These are phyloP conservation scores for Acridotheres tristis DNA, from an alignment of 2,797 vertebrate genomes.

Conservation along the genomic window DNA sequence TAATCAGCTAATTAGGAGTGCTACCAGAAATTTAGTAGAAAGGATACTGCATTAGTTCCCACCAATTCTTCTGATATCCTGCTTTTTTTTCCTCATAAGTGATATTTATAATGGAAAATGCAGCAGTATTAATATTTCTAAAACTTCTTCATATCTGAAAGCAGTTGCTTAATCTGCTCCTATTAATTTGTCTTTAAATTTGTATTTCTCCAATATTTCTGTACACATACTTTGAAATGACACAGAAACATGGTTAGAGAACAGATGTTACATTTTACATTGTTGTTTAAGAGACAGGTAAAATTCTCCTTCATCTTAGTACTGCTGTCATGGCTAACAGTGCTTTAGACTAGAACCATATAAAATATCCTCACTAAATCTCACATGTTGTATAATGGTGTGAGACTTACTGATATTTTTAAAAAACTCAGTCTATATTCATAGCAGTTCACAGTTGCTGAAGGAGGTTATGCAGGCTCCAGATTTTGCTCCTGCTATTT, in stretches of 20 bases:
- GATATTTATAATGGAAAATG: constrained; percentile 34
- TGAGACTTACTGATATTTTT: background rate
- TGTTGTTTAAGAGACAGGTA: background rate
- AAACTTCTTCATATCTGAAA: constrained; percentile 5
- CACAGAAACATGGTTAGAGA: background rate
- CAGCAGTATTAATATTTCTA: background rate
- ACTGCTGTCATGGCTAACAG: background rate
- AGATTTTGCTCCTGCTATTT: background rate
- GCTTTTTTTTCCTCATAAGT: constrained; percentile 15
- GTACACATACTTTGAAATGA: background rate
- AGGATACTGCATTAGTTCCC: background rate
- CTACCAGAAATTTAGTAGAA: background rate
- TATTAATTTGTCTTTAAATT: constrained; percentile 53
- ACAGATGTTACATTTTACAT: background rate
- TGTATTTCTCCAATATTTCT: background rate
- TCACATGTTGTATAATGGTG: background rate
- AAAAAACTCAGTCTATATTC: background rate
- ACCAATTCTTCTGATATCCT: background rate
- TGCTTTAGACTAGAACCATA: background rate
- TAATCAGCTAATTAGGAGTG: background rate
- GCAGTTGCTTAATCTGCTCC: constrained; percentile 9
- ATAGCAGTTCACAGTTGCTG: background rate
- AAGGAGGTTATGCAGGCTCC: background rate
- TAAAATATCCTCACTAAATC: background rate
- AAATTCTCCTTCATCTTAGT: background rate